These are phyloP conservation scores for Macrotis lagotis DNA, from an alignment of 2,113 vertebrate species.

Conservation along the genomic window DNA sequence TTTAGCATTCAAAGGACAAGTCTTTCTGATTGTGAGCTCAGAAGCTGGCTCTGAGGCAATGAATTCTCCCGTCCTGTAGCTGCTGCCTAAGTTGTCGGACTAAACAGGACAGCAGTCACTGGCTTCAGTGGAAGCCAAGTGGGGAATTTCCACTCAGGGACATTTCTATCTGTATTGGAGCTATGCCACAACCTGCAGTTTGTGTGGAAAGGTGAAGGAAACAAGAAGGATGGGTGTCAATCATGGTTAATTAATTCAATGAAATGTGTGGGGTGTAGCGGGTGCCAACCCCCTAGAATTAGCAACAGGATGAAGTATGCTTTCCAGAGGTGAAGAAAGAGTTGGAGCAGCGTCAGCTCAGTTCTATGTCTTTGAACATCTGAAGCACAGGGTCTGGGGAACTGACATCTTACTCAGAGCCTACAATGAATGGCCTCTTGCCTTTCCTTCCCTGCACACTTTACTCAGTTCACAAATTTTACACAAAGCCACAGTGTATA, in stretches of 20 bases:
- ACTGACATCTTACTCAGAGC: background rate
- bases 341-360: background rate
- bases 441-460: slow-evolving; percentile 6
- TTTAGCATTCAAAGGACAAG: background rate
- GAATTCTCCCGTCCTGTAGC: background rate
- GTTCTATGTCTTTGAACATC: background rate
- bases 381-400: slow-evolving; percentile 34
- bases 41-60: background rate
- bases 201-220: slow-evolving; percentile 61
- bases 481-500: slow-evolving; percentile 19
- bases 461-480: slow-evolving; percentile 27
- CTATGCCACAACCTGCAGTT: background rate
- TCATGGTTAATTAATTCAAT: slow-evolving; percentile 32
- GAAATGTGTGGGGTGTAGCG: slow-evolving; percentile 48
- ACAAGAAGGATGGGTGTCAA: background rate
- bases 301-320: background rate
- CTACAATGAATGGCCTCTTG: background rate
- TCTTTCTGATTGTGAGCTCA: background rate
- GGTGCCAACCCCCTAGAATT: background rate
- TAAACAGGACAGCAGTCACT: background rate
- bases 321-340: slow-evolving; percentile 10
- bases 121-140: background rate
- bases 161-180: slow-evolving; percentile 53
- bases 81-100: background rate
- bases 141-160: slow-evolving; percentile 68